phyloP scores from a whole-genome alignment of 2,113 vertebrate species.

The Stictonetta naevosa region DNA sequence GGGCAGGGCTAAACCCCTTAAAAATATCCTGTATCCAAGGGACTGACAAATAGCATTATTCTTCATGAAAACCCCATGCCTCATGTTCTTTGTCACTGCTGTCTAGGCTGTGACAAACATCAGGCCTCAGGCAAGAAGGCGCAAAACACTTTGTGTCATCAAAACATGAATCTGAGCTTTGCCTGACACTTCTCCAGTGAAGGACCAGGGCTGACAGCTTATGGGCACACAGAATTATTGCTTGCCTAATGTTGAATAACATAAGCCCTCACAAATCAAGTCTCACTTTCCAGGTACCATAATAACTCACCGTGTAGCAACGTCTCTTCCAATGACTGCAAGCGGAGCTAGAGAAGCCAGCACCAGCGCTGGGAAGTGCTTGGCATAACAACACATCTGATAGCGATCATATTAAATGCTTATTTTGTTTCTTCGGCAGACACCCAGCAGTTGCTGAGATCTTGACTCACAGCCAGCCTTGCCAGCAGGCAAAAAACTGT shows the following conservation, averaged over 20 bases:
- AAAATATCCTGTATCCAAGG: background rate
- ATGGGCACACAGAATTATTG: background rate
- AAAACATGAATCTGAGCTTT: slow-evolving; percentile 19
- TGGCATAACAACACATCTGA: background rate
- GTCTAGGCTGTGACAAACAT: slow-evolving; percentile 11
- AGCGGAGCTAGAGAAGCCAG: background rate
- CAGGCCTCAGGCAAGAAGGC: background rate
- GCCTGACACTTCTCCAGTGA: background rate
- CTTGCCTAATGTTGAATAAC: slow-evolving; percentile 2
- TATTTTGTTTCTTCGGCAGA: background rate
- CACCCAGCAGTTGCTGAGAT: background rate
- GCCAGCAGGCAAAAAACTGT: background rate
- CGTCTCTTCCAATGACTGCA: background rate
- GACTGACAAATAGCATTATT: background rate
- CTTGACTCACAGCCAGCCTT: background rate
- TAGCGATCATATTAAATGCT: background rate
- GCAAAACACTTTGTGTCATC: slow-evolving; percentile 10
- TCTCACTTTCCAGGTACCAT: background rate
- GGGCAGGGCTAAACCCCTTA: background rate
- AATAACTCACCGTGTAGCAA: background rate
- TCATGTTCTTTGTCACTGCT: slow-evolving; percentile 3
- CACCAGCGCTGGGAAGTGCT: background rate
- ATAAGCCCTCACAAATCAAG: slow-evolving; percentile 36
- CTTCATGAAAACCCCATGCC: slow-evolving; percentile 19
- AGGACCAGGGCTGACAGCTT: background rate